Percentiles rank a stretch among this genome's conserved stretches.
Conservation (phyloP, 2,888 invertebrate species). For the Eubasilissa splendida region DNA sequence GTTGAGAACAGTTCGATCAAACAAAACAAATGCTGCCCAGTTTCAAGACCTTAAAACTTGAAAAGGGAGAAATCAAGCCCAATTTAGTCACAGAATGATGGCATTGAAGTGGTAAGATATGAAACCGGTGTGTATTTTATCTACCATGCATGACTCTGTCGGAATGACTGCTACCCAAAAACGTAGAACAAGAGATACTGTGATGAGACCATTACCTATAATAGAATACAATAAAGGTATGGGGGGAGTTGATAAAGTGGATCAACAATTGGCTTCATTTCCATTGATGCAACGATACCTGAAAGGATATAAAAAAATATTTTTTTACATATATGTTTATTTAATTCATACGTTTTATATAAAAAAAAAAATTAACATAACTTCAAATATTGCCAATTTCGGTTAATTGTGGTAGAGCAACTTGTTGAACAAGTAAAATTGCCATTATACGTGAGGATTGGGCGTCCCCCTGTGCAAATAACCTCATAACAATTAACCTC, state of each 20-base stretch:
- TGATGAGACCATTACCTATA: conserved; percentile 6
- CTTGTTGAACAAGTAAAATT: neutral
- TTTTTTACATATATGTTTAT: conserved; percentile 2
- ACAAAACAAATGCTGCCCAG: conserved; percentile 10
- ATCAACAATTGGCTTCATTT: neutral
- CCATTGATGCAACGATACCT: conserved; percentile 10
- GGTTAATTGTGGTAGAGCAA: neutral
- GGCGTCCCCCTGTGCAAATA: conserved; percentile 9
- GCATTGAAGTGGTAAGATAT: conserved; percentile 18
- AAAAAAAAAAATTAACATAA: neutral
- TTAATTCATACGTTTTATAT: neutral
- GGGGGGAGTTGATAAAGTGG: conserved; percentile 21
- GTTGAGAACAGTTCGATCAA: neutral
- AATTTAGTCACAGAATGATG: conserved; percentile 7
- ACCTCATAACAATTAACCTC: too few relatives aligned
- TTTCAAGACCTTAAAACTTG: neutral
- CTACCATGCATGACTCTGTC: neutral
- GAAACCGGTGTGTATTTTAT: neutral
- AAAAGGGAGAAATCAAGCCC: neutral
- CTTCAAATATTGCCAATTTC: too few relatives aligned
- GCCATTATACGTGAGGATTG: neutral
- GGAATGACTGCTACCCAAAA: neutral
- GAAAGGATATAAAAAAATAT: neutral
- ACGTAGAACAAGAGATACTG: conserved; percentile 5
- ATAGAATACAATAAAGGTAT: conserved; percentile 18